phyloP scores from a whole-genome alignment of 2,113 vertebrate species.

The Numenius arquata region DNA sequence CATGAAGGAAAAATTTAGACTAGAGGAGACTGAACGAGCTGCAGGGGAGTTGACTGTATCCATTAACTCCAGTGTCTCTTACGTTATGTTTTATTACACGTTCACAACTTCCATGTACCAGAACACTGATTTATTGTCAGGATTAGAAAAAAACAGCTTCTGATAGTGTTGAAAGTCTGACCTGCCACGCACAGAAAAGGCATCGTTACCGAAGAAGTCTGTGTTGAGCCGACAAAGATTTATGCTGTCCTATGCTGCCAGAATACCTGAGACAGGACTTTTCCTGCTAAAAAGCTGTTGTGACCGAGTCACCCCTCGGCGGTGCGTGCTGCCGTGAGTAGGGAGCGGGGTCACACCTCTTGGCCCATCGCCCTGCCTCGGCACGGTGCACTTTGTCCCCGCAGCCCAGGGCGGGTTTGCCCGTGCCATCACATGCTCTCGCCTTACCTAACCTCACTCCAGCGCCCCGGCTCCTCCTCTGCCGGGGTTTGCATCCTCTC shows the following conservation, averaged over 20 bases:
- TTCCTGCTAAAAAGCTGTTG: not conserved
- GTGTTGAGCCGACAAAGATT: not conserved
- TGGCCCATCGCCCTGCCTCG: not conserved
- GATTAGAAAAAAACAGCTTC: not conserved
- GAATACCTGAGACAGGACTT: not conserved
- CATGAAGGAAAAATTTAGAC: not conserved
- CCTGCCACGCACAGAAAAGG: not conserved
- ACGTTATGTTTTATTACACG: not conserved
- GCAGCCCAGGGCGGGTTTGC: rapidly evolving
- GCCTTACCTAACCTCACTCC: not conserved
- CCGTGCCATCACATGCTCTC: not conserved
- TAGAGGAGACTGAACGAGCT: not conserved
- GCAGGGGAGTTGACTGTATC: not conserved
- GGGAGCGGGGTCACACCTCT: not conserved
- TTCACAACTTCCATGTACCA: not conserved
- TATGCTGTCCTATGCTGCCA: not conserved
- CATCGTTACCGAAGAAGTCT: not conserved
- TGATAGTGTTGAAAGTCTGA: not conserved
- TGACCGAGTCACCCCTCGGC: not conserved
- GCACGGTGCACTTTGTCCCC: rapidly evolving
- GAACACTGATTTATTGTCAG: not conserved
- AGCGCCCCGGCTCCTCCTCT: not conserved
- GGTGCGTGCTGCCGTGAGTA: not conserved
- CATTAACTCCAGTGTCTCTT: not conserved
- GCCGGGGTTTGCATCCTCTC: not conserved